Base-by-base conservation (phyloP, 2,888 invertebrate species). In the Zaprionus obscuricornis region DNA sequence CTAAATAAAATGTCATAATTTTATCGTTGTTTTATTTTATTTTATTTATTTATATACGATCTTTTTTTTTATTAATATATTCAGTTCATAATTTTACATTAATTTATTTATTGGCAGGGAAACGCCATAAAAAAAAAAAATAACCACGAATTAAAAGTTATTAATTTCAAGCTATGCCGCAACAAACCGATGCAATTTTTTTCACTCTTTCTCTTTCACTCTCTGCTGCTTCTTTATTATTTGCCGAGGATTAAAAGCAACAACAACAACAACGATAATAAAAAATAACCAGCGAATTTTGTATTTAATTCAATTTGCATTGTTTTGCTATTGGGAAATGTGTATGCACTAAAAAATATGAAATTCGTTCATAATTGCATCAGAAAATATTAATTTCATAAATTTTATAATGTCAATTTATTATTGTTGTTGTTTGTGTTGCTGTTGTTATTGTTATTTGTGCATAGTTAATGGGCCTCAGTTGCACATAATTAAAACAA, bases 1-100 rank as follows among this genome's bases (percentile, higher is more conserved):
- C 46, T 52, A 40, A 45, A 68, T 68, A 70, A 73, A 69, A 62
- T 59, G 63, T 62, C 62, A 70, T 65, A 62, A 71, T 78, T 82
- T 64, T 42, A 63, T 49, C 58, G 58, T 64, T 71, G n/a, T n/a
- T n/a, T n/a, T n/a, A n/a, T n/a, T n/a, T n/a, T n/a, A n/a, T n/a
- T n/a, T n/a, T n/a, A n/a, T n/a, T n/a, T n/a, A n/a, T n/a, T 50
- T 40, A 22, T 24, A 24, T 24, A 6, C 8, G 4, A 24, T 6
- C 24, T 6, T 24, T 24, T 6, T n/a, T n/a, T n/a, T n/a, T n/a
- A n/a, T n/a, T n/a, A n/a, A n/a, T n/a, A n/a, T 59, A 63, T 56
- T 70, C 75, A 70, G 78, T 85, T 85, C 49, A 85, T 81, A 82
- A 68, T 85, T 70, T 67, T 36, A 49, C 69, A 68, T 82, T 82